Conservation (phyloP, 1,140 invertebrate genomes). For the Glossosoma conforme region DNA sequence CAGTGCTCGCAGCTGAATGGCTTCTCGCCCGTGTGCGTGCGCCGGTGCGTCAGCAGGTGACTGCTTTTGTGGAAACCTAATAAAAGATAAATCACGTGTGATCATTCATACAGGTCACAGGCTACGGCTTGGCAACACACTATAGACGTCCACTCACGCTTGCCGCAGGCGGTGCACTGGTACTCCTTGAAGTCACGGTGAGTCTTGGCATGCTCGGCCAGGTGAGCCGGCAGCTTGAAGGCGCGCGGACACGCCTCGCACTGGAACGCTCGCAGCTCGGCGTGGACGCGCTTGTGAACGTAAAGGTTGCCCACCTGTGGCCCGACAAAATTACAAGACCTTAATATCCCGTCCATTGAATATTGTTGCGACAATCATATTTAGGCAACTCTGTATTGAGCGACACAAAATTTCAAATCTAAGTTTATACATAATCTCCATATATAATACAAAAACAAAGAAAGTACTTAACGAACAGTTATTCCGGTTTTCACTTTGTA, state of each 20-base stretch:
- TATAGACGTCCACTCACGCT: background rate
- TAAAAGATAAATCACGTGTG: no score
- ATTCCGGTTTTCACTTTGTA: no score
- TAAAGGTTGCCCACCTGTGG: slow-evolving; percentile 6
- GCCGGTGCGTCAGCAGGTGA: slow-evolving; percentile 14
- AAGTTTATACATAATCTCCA: no score
- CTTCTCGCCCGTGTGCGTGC: slow-evolving; percentile 14
- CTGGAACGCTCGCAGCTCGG: background rate
- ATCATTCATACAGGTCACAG: no score
- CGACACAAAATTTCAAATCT: no score
- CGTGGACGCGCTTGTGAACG: slow-evolving; percentile 8
- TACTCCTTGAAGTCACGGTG: slow-evolving; percentile 5
- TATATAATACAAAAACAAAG: no score
- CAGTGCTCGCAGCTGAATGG: slow-evolving; percentile 20
- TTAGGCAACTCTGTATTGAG: no score
- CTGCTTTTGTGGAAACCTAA: slow-evolving; percentile 14
- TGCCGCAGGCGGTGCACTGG: slow-evolving; percentile 8
- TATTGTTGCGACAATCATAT: background rate
- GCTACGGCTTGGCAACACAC: no score
- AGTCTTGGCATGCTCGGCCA: slow-evolving; percentile 11
- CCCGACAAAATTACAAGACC: no score
- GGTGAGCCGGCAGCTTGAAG: slow-evolving; percentile 6
- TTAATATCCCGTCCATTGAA: background rate
- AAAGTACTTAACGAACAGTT: no score
- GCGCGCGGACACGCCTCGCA: slow-evolving; percentile 2